Percentiles rank a stretch among this genome's conserved stretches.
These are phyloP conservation scores for Uloborus plumipes DNA, from an alignment of 2,888 invertebrate genomes.

Conservation along the genomic window DNA sequence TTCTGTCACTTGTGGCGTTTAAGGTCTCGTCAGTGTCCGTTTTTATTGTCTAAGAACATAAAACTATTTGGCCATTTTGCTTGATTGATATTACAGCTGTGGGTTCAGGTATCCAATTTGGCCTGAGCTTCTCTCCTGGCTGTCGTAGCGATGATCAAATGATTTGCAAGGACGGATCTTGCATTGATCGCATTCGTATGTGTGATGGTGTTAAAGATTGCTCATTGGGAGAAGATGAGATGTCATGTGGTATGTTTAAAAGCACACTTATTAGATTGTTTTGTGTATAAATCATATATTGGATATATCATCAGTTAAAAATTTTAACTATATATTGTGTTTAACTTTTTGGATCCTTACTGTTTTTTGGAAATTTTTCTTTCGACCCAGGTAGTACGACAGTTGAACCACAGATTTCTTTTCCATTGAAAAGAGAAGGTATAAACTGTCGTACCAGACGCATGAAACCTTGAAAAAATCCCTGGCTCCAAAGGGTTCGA, in stretches of 20 bases:
- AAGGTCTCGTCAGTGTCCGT: not conserved
- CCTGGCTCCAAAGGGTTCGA: no score
- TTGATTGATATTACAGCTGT: slow-evolving; percentile 21
- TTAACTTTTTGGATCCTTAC: no score
- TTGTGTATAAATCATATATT: no score
- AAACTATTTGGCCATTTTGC: not conserved
- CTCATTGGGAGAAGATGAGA: slow-evolving; percentile 66
- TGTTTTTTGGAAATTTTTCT: no score
- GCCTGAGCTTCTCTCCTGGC: slow-evolving; percentile 11
- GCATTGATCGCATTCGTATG: slow-evolving; percentile 60
- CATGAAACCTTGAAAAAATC: no score
- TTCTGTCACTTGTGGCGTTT: not conserved
- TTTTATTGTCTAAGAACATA: not conserved
- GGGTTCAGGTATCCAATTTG: slow-evolving; percentile 13
- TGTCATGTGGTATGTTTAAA: slow-evolving; percentile 64
- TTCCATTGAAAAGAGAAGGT: no score
- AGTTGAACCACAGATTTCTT: no score
- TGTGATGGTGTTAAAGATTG: slow-evolving; percentile 67
- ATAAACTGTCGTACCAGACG: no score
- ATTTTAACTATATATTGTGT: no score
- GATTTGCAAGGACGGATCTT: slow-evolving; percentile 66
- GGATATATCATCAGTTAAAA: no score
- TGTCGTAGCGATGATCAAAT: slow-evolving; percentile 63
- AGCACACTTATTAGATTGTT: not conserved
- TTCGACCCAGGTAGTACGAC: no score